Percentiles rank a stretch among this genome's conserved stretches.
Conservation (phyloP, 2,797 vertebrate genomes). For the Rhinogobio ventralis region DNA sequence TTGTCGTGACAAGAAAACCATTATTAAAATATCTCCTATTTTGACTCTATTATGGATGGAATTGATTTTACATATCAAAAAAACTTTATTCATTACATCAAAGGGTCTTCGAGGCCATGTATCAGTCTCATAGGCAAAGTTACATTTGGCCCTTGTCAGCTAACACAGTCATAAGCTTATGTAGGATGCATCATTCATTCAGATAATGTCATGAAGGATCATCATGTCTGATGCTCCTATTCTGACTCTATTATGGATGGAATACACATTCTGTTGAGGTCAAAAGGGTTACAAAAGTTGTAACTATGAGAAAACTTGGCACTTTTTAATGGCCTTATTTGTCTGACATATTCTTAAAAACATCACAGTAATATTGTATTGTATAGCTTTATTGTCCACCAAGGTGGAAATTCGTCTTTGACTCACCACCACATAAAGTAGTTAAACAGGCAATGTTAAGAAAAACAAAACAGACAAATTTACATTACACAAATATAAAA, state of each 20-base stretch:
- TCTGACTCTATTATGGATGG: background rate
- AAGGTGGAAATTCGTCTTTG: no score
- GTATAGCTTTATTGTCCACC: no score
- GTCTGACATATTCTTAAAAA: background rate
- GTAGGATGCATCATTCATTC: background rate
- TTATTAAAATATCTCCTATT: background rate
- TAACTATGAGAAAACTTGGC: background rate
- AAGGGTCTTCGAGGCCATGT: background rate
- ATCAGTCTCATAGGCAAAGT: slow-evolving; percentile 3
- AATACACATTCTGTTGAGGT: background rate
- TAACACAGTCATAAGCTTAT: background rate
- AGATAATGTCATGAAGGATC: slow-evolving; percentile 6
- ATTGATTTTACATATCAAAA: background rate
- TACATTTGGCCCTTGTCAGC: background rate
- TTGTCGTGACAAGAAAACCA: background rate
- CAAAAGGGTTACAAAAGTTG: background rate
- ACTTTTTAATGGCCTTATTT: background rate
- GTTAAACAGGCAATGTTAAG: no score
- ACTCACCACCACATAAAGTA: no score
- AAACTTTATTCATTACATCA: background rate
- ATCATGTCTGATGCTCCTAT: background rate
- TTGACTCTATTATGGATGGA: background rate
- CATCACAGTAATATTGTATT: background rate
- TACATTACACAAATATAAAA: no score
- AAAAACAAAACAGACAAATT: no score